phyloP scores from a whole-genome alignment of 2,797 vertebrate genomes.

The Sparus aurata region DNA sequence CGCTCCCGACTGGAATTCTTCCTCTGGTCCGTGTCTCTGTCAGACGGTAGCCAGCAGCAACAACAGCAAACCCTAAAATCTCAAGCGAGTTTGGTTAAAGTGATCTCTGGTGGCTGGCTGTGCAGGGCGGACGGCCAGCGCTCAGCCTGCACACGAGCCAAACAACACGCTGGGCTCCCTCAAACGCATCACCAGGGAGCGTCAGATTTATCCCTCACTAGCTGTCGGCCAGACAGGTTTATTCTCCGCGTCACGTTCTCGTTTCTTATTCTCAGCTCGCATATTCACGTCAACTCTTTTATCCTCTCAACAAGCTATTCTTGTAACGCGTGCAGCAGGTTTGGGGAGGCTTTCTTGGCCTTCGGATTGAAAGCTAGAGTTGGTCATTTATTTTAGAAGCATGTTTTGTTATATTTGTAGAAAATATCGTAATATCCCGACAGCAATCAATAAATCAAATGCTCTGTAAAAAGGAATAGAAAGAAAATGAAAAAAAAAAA shows the following conservation, averaged over 20 bases:
- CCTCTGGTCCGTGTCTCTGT: constrained; percentile 5
- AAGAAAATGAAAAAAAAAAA: too few species aligned
- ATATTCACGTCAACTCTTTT: constrained; percentile 4
- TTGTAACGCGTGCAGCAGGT: not conserved
- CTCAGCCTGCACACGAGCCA: constrained; percentile 11
- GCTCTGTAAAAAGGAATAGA: too few species aligned
- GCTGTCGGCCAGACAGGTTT: not conserved
- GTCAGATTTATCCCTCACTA: constrained; percentile 5
- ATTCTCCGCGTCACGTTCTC: not conserved
- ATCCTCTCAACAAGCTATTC: not conserved
- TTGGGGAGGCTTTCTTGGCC: not conserved
- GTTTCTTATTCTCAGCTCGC: constrained; percentile 1
- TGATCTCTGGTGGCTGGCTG: constrained; percentile 24
- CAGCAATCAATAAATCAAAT: too few species aligned
- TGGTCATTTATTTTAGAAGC: too few species aligned
- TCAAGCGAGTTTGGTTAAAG: constrained; percentile 30
- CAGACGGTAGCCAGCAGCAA: constrained; percentile 32
- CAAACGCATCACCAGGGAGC: not conserved
- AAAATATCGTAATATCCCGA: too few species aligned
- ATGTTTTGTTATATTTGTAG: too few species aligned
- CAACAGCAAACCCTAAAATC: constrained; percentile 14
- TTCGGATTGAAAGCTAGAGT: not conserved
- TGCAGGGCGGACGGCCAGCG: constrained; percentile 28
- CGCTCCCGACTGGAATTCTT: constrained; percentile 10
- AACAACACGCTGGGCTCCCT: constrained; percentile 23